Evolutionary conservation across 2,797 vertebrate species (phyloP), one percentile per base, ranked within the genome.

Genomic region (Steatocranus sp.): DNA sequence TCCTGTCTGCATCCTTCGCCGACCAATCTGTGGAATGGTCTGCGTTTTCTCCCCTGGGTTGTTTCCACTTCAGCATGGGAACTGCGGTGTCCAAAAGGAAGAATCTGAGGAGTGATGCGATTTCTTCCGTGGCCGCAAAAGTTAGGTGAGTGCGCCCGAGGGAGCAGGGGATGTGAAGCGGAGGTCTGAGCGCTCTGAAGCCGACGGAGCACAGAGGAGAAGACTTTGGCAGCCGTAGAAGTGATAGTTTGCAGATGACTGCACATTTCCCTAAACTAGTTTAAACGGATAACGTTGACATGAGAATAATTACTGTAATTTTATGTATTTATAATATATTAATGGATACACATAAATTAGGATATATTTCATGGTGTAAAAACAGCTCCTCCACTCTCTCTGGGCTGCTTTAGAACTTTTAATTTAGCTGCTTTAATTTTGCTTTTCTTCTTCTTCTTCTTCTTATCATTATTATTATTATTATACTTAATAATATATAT

Each of bases 41-140:
- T 78, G 92, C 85, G 50, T 88, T 84, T 87, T 88, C 86, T 90
- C 88, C 87, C 95, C 93, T 82, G 91, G 88, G 92, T 93, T 89
- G 87, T 93, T 88, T 96, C 92, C 96, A 79, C 86, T 94, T 94
- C 95, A 97, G 97, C 92, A 99, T 99, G 98, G 98, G 98, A 96
- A 97, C 97, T 94, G 97, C 97, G 89, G 97, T 97, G 95, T 98
- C 98, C 95, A 98, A 97, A 94, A 98, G 97, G 95, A 98, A 97
- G 96, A 97, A 96, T 92, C 94, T 97, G 94, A 97, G 96, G 94
- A 98, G 96, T 91, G 97, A 99, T 88, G 97, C 98, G 82, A 98
- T 98, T 94, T 98, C 97, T 89, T 98, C 97, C 10, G 97, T 98
- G 91, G 97, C 98, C 76, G 97, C 97, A 87, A 99, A 99, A 98